Conservation (phyloP, 2,888 invertebrate species). For the Hypena proboscidalis region DNA sequence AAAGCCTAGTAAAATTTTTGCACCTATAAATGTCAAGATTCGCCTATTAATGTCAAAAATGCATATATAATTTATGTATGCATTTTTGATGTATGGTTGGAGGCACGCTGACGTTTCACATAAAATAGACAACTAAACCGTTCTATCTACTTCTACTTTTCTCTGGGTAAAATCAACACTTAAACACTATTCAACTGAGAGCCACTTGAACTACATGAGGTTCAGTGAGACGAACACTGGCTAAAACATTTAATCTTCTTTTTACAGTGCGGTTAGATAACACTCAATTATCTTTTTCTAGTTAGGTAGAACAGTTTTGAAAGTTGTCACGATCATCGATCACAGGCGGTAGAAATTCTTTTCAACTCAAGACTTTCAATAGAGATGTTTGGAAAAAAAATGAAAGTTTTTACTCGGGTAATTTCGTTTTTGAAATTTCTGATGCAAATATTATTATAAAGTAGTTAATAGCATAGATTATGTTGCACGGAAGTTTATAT, state of each 20-base stretch:
- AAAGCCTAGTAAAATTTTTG: no score
- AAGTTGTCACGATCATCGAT: constrained; percentile 60
- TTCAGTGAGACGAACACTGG: neutral
- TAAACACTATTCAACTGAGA: no score
- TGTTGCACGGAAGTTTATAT: constrained; percentile 30
- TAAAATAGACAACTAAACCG: no score
- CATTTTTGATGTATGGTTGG: no score
- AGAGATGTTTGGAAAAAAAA: constrained; percentile 42
- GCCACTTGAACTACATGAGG: neutral
- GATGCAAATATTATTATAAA: constrained; percentile 26
- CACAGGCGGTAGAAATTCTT: constrained; percentile 53
- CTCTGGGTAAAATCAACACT: no score
- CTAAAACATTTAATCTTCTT: neutral
- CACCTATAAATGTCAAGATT: no score
- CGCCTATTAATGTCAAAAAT: no score
- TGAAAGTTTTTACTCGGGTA: constrained; percentile 44
- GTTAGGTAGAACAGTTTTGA: constrained; percentile 51
- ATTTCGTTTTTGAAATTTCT: constrained; percentile 34
- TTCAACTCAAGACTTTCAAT: constrained; percentile 52
- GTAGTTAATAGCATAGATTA: constrained; percentile 28
- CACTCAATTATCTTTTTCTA: constrained; percentile 42
- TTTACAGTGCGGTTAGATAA: constrained; percentile 27
- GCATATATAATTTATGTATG: no score
- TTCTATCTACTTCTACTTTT: no score
- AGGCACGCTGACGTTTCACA: no score